Percentiles rank a stretch among this genome's conserved stretches.
Conservation (phyloP, 2,888 invertebrate genomes). For the Hydriomena furcata region DNA sequence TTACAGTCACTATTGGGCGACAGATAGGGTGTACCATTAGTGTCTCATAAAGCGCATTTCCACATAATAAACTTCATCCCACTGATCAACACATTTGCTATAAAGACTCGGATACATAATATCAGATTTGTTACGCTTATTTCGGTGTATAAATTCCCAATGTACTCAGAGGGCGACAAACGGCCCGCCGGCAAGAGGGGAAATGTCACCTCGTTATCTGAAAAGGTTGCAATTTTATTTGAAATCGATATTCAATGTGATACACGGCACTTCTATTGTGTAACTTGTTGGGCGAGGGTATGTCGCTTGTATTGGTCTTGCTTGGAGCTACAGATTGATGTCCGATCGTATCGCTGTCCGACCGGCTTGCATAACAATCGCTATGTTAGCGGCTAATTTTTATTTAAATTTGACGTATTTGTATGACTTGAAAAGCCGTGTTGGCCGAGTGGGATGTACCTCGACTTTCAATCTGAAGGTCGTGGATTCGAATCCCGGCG, state of each 20-base stretch:
- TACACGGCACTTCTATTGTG: conserved; percentile 57
- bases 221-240: conserved; percentile 84
- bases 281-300: conserved; percentile 43
- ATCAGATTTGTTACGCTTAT: conserved; percentile 81
- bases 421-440: too few species aligned
- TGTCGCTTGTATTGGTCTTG: conserved; percentile 41
- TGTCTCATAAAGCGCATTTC: too few species aligned
- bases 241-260: conserved; percentile 81
- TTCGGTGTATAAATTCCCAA: conserved; percentile 80
- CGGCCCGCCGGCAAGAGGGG: conserved; percentile 70
- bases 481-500: too few species aligned
- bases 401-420: too few species aligned
- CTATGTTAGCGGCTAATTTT: too few species aligned
- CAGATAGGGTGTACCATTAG: too few species aligned
- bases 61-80: background rate
- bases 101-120: conserved; percentile 40
- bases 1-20: too few species aligned
- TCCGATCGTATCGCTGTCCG: background rate
- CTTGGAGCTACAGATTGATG: conserved; percentile 18
- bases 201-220: conserved; percentile 82
- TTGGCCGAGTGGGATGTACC: too few species aligned
- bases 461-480: too few species aligned
- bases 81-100: conserved; percentile 12
- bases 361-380: too few species aligned
- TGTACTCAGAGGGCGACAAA: conserved; percentile 67